Conservation (phyloP, 2,797 vertebrate species). For the Clarias fuscus region DNA sequence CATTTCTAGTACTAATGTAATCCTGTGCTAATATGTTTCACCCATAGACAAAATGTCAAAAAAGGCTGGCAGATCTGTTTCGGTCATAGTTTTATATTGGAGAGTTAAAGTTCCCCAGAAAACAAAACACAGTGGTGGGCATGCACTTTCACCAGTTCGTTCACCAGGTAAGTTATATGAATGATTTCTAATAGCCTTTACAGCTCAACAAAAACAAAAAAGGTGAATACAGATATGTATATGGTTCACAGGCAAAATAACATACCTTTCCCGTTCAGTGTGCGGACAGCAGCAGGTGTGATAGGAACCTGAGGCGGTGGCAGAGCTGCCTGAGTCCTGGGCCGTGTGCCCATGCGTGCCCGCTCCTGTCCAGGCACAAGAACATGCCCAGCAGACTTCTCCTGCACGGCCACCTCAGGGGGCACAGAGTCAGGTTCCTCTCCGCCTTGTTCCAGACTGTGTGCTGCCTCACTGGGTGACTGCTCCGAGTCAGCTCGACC, state of each 20-base stretch:
- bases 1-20: background rate
- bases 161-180: background rate
- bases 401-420: slow-evolving; percentile 88
- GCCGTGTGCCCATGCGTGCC: slow-evolving; percentile 93
- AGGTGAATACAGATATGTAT: background rate
- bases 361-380: slow-evolving; percentile 89
- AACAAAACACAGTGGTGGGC: background rate
- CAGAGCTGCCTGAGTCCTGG: slow-evolving; percentile 77
- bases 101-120: background rate
- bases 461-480: slow-evolving; percentile 85
- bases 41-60: background rate
- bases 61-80: background rate
- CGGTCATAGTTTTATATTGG: background rate
- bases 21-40: background rate
- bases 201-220: background rate
- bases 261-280: slow-evolving; percentile 86
- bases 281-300: slow-evolving; percentile 79
- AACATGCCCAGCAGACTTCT: slow-evolving; percentile 82
- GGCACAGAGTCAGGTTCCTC: slow-evolving; percentile 87
- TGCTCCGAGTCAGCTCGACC: slow-evolving; percentile 81
- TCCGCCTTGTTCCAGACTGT: slow-evolving; percentile 82
- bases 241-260: background rate
- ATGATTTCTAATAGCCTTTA: background rate
- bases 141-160: background rate
- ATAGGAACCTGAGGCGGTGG: slow-evolving; percentile 78